Evolutionary conservation across 2,888 invertebrate genomes (phyloP).

Genomic region (Xestia rhomboidea): DNA sequence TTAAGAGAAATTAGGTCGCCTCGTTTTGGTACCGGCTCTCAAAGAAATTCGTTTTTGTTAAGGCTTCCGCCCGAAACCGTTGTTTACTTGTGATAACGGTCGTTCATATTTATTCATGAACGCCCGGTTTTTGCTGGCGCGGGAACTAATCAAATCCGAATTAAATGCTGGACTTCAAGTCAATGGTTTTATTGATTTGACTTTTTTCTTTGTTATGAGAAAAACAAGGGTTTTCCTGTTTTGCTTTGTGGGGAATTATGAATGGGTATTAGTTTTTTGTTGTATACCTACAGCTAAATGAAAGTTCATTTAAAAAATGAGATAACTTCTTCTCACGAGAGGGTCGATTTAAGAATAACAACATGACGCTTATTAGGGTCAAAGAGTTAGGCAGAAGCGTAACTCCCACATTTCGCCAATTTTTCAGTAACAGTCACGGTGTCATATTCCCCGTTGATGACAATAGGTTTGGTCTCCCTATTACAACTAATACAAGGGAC

Average conservation of each 20-base stretch:
- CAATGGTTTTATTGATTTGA: slow-evolving; percentile 59
- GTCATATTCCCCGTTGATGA: neutral
- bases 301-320: neutral
- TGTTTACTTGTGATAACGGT: slow-evolving; percentile 65
- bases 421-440: neutral
- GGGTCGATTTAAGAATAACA: neutral
- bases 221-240: slow-evolving; percentile 45
- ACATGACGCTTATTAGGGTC: neutral
- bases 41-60: slow-evolving; percentile 69
- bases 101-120: slow-evolving; percentile 75
- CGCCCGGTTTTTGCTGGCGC: slow-evolving; percentile 51
- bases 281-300: neutral
- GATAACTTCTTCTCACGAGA: neutral
- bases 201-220: slow-evolving; percentile 38
- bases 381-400: neutral
- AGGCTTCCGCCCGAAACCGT: slow-evolving; percentile 68
- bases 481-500: neutral
- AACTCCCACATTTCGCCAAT: neutral
- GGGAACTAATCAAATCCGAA: slow-evolving; percentile 63
- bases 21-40: slow-evolving; percentile 62
- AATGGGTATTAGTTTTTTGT: neutral
- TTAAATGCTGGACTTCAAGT: slow-evolving; percentile 55
- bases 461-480: neutral
- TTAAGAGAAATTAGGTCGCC: slow-evolving; percentile 79
- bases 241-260: neutral